Evolutionary conservation across 2,888 invertebrate species (phyloP), one percentile per base, ranked within the genome.

Genomic region (Drosophila picticornis): DNA sequence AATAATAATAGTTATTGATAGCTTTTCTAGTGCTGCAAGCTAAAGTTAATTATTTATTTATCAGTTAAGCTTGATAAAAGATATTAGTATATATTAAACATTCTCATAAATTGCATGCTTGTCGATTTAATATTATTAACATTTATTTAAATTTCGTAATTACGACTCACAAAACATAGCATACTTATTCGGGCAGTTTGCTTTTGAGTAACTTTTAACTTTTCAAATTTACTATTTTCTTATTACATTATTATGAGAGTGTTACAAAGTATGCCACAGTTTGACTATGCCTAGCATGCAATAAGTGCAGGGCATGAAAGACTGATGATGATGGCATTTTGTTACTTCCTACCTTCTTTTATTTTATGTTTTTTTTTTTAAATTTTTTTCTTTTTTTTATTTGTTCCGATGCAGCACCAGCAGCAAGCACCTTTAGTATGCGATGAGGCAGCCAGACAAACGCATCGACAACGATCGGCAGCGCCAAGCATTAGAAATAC

Each of bases 281-380:
- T 13, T 0, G 58, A 19, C 50, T 31, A 40, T 51, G 32, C 34
- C 10, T 0, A 13, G 10, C 43, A 13, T 10, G 27, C 22, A 40
- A 36, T 53, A 50, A 48, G n/a, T 58, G 38, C 40, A 61, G 71
- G 75, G 77, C 80, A 75, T 64, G 60, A 75, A 83, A 84, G 81
- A 76, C 84, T 79, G 89, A 84, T 88, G 84, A 83, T 83, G 89
- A 88, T 88, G 81, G 87, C 84, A 88, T 84, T 84, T 83, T 81
- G 84, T 83, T 81, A 83, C 79, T 66, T 77, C 40, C 73, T 75
- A 80, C 81, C 71, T 83, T 83, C 56, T 76, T 73, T 32, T 31
- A 56, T 56, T 38, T 25, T 55, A 19, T n/a, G n/a, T n/a, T 9
- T 52, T 27, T 16, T 53, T 32, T 55, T 57, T 57, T 40, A 3